Conservation (phyloP, 2,113 vertebrate genomes). For the Mobula birostris region DNA sequence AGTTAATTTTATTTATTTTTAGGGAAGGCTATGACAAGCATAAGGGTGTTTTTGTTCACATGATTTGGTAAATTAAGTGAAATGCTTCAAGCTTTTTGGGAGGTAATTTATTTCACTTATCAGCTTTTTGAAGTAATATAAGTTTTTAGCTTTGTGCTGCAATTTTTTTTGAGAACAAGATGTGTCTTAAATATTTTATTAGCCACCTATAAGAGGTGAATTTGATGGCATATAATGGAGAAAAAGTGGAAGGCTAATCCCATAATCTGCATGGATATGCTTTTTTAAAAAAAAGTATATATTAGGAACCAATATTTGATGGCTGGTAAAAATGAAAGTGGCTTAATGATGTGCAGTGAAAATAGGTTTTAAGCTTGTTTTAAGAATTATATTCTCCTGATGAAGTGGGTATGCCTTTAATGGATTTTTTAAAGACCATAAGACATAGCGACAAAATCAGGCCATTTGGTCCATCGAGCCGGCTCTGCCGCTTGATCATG, state of each 20-base stretch:
- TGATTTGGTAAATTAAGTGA: slow-evolving; percentile 8
- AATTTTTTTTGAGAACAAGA: background rate
- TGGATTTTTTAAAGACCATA: too few species aligned
- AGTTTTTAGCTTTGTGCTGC: background rate
- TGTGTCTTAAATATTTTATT: background rate
- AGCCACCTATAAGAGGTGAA: background rate
- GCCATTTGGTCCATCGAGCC: too few species aligned
- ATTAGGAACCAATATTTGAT: background rate
- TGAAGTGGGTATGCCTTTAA: too few species aligned
- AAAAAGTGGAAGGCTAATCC: background rate
- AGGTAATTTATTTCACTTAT: background rate
- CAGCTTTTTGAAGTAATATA: background rate
- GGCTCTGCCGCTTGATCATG: too few species aligned
- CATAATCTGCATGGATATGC: background rate
- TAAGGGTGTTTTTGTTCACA: background rate
- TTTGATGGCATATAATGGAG: background rate
- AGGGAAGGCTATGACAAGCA: slow-evolving; percentile 12
- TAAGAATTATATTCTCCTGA: background rate
- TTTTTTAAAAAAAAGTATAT: background rate
- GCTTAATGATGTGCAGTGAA: background rate
- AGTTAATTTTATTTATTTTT: slow-evolving; percentile 26
- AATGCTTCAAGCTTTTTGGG: background rate
- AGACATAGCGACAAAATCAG: too few species aligned
- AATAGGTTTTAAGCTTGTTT: background rate
- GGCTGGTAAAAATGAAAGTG: background rate